A percentile compares a stretch with the other conserved stretches of the same genome.
Evolutionary conservation across 2,113 vertebrate species (phyloP).

Genomic region (Salminus brasiliensis): DNA sequence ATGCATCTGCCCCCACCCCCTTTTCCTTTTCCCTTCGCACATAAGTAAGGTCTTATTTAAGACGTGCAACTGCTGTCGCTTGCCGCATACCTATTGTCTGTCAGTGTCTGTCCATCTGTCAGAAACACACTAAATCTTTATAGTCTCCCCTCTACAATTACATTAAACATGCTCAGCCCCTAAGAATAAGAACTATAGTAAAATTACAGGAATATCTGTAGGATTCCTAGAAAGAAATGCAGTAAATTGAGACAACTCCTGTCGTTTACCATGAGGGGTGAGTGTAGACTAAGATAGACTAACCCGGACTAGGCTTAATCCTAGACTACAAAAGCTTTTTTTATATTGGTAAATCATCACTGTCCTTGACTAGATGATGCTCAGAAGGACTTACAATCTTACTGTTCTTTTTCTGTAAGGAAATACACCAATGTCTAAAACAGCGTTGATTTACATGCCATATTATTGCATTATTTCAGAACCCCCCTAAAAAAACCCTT

Average conservation of each 20-base stretch:
- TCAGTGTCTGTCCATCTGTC: slow-evolving; percentile 19
- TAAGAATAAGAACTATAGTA: background rate
- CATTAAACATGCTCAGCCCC: background rate
- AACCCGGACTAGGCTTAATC: too few species aligned
- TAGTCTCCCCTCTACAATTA: background rate
- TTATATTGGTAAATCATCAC: too few species aligned
- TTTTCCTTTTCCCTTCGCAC: slow-evolving; percentile 63
- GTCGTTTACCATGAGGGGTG: too few species aligned
- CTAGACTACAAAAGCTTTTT: too few species aligned
- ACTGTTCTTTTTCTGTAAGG: too few species aligned
- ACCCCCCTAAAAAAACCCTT: background rate
- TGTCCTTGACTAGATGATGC: too few species aligned
- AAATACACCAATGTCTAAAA: background rate
- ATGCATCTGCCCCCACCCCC: slow-evolving; percentile 63
- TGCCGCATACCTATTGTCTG: slow-evolving; percentile 12
- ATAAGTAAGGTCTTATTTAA: slow-evolving; percentile 71
- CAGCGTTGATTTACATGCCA: background rate
- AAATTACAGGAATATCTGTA: too few species aligned
- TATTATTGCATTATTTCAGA: background rate
- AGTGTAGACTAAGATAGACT: too few species aligned
- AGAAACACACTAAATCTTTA: slow-evolving; percentile 13
- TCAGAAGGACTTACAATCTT: too few species aligned
- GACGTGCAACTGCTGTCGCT: slow-evolving; percentile 9
- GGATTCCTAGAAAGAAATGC: too few species aligned
- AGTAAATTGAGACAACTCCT: too few species aligned